A percentile compares a stretch with the other conserved stretches of the same genome.
Conservation (phyloP, 2,888 invertebrate genomes). For the Cheilosia urbana region DNA sequence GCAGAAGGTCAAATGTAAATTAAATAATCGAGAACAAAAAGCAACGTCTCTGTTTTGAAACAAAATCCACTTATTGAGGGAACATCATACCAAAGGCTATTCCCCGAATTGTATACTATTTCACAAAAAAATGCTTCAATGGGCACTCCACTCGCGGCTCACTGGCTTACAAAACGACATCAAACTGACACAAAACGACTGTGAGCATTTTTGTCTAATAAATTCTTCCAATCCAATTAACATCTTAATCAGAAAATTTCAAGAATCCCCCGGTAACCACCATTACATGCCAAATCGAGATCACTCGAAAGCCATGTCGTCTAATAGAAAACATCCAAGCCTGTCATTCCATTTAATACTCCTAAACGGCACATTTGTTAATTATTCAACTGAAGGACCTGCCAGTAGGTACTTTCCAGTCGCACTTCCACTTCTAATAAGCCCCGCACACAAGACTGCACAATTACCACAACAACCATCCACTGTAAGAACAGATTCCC, state of each 20-base stretch:
- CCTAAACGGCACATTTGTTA: constrained; percentile 37
- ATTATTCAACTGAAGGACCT: constrained; percentile 46
- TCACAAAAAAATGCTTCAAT: no score
- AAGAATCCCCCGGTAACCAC: not conserved
- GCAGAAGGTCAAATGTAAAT: no score
- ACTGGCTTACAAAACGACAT: no score
- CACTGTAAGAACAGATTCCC: constrained; percentile 27
- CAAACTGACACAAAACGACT: no score
- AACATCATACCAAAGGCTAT: no score
- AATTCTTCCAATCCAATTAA: not conserved
- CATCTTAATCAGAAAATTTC: not conserved
- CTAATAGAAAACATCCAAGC: constrained; percentile 32
- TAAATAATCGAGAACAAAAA: no score
- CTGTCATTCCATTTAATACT: constrained; percentile 11
- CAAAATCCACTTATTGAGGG: no score
- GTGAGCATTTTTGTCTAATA: not conserved
- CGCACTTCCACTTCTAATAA: constrained; percentile 49
- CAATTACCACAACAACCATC: constrained; percentile 44
- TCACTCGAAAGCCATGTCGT: not conserved
- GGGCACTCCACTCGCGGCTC: no score
- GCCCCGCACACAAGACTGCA: constrained; percentile 29
- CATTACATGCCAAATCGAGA: not conserved
- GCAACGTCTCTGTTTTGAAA: no score
- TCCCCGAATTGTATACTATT: no score
- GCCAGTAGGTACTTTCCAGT: constrained; percentile 25